phyloP scores from a whole-genome alignment of 92 coral and sea anemone genomes.

The Ricordea florida region DNA sequence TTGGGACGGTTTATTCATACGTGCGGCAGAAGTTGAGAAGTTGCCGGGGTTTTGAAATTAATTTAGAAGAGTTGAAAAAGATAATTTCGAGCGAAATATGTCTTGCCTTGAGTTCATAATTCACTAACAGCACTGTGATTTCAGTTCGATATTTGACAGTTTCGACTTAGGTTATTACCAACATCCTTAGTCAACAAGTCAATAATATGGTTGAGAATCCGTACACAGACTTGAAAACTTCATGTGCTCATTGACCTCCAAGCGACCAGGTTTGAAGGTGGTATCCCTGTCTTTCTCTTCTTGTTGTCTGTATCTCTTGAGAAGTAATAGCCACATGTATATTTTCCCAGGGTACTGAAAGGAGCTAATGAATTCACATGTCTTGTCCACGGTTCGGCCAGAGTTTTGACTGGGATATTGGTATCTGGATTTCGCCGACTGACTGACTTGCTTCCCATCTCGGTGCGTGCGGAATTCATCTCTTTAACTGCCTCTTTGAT shows the following conservation, averaged over 20 bases:
- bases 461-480: constrained; percentile 8
- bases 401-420: constrained; percentile 38
- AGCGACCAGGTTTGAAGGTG: constrained; percentile 93
- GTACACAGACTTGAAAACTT: no score
- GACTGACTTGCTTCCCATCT: not conserved
- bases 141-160: no score
- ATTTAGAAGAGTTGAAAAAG: no score
- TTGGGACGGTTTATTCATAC: no score
- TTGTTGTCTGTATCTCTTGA: constrained; percentile 88
- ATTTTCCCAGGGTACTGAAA: constrained; percentile 89
- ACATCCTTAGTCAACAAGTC: no score
- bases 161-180: no score
- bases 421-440: not conserved
- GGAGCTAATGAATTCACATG: constrained; percentile 92
- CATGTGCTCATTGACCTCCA: constrained; percentile 68
- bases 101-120: no score
- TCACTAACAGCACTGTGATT: no score
- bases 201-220: no score
- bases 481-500: constrained; percentile 26
- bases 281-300: constrained; percentile 92
- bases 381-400: constrained; percentile 61
- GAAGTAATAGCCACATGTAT: constrained; percentile 94
- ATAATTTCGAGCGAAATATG: no score
- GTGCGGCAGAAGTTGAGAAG: no score
- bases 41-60: no score